A percentile compares a stretch with the other conserved stretches of the same genome.
Conservation (phyloP, 2,797 vertebrate genomes). For the Allobates femoralis region DNA sequence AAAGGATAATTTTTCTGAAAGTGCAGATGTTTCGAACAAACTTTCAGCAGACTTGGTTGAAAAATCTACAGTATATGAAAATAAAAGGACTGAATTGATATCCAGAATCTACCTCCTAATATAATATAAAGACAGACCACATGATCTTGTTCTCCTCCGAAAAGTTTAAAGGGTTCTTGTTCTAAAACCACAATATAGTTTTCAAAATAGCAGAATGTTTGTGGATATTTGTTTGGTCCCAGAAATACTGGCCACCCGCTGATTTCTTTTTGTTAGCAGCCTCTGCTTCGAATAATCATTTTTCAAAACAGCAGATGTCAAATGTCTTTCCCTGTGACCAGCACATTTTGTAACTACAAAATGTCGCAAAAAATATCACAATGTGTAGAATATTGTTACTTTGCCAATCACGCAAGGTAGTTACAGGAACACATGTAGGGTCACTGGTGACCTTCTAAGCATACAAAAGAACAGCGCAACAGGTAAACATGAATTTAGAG, state of each 20-base stretch:
- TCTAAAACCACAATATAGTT: not conserved
- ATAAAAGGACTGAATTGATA: no score
- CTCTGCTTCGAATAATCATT: not conserved
- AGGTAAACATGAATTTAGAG: not conserved
- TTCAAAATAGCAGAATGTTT: not conserved
- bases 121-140: no score
- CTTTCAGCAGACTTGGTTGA: no score
- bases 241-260: not conserved
- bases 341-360: not conserved
- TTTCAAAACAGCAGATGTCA: conserved; percentile 12
- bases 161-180: not conserved
- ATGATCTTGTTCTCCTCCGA: not conserved
- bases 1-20: no score
- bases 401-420: not conserved
- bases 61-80: no score
- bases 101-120: no score
- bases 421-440: conserved; percentile 5
- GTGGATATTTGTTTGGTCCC: not conserved
- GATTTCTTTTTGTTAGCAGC: not conserved
- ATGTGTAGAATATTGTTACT: not conserved
- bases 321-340: conserved; percentile 11
- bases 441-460: not conserved
- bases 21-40: no score
- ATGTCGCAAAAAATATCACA: not conserved
- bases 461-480: not conserved